Evolutionary conservation across 1,140 invertebrate genomes (phyloP), one percentile per base, ranked within the genome.

Genomic region (Drosophila dunni): DNA sequence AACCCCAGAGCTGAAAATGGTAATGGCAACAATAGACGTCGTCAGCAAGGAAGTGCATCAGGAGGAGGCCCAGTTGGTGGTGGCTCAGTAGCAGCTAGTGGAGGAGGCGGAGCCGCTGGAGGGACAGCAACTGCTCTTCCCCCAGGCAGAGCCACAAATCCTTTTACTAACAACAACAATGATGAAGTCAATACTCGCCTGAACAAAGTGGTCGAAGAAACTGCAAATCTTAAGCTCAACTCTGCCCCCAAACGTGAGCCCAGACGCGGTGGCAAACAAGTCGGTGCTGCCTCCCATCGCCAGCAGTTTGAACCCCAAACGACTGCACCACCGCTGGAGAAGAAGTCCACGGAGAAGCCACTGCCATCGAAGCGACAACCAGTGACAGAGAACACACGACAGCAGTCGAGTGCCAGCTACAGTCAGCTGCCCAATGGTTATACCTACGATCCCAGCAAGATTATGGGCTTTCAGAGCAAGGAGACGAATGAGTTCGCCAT

Each of bases 401-500:
- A 73, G 42, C 45, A 76, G 53, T 77, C 72, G n/a, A 76, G 71
- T 54, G 42, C 58, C 20, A 89, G 69, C 53, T 71, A 75, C 46
- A 81, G 77, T n/a, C 93, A 93, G 75, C 69, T 84, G 40, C 72
- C 81, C 8, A 91, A 91, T 9, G 93, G 93, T 0, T 94, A 93
- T 56, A 78, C 78, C 0, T 94, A 94, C 77, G 92, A 94, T 75
- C 92, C 94, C 6, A 94, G 93, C 58, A 94, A 94, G 13, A 93
- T 94, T 48, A 93, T 94, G 36, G 94, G 94, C 42, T 94, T 94
- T 76, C 94, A 94, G 76, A 94, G 94, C 75, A 94, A 94, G 42
- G 93, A 94, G 53, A 93, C 94, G 2, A 94, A 94, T 83, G 94
- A 94, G 65, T 94, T 94, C 75, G 94, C 94, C 15, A 93, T 94